phyloP scores from a whole-genome alignment of 2,888 invertebrate species.

The Calameuta filiformis region DNA sequence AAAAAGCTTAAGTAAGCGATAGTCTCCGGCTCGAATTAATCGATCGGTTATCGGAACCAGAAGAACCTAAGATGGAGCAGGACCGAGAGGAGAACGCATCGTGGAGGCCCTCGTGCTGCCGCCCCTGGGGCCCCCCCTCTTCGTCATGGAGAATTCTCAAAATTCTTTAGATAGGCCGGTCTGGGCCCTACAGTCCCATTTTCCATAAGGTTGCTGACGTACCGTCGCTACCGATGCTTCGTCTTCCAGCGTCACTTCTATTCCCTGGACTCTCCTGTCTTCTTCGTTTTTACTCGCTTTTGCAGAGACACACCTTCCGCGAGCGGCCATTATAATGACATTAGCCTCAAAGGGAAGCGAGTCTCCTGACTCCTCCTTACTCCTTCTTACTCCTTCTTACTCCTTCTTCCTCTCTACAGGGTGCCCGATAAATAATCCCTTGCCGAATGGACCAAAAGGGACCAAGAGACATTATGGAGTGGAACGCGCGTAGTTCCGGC shows the following conservation, averaged over 20 bases:
- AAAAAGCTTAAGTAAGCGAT: slow-evolving; percentile 39
- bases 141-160: background rate
- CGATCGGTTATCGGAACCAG: slow-evolving; percentile 51
- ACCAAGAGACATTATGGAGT: background rate
- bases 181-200: no score
- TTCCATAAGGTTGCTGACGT: no score
- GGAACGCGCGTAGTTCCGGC: background rate
- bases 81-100: background rate
- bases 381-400: background rate
- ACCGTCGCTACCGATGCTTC: no score
- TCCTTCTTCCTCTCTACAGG: slow-evolving; percentile 24
- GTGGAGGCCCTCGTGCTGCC: no score
- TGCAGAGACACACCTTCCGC: slow-evolving; percentile 25
- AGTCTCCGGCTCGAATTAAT: slow-evolving; percentile 51
- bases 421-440: slow-evolving; percentile 6
- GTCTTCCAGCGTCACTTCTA: no score
- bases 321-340: slow-evolving; percentile 48
- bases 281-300: slow-evolving; percentile 4
- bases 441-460: no score
- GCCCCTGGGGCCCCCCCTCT: background rate
- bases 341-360: slow-evolving; percentile 28
- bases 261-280: no score
- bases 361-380: background rate
- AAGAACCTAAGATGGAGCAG: background rate
- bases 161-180: no score